Evolutionary conservation across 2,113 vertebrate species (phyloP), one percentile per base, ranked within the genome.

Genomic region (Leucosticte australis): DNA sequence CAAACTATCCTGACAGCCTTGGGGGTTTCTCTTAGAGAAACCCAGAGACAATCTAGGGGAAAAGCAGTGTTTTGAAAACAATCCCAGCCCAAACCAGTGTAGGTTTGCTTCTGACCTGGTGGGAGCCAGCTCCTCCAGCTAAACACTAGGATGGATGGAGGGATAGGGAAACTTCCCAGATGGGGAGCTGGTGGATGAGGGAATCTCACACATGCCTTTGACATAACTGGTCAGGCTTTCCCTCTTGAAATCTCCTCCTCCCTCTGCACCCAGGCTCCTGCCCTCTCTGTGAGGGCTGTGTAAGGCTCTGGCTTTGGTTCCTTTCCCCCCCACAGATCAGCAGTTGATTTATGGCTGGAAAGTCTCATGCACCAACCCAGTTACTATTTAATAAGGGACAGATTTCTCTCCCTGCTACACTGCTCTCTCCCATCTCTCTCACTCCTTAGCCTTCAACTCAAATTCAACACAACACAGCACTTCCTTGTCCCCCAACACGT

Each of bases 301-400:
- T 2, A 81, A 81, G 52, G 46, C 49, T 83, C 79, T 83, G 77
- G 12, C 23, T 94, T 75, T n/a, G 41, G 60, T 69, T 91, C 70
- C 37, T 39, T 59, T 64, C 41, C 41, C 92, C 37, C n/a, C 6
- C 37, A 41, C 7, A 37, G 63, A 82, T 80, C 80, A 81, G 83
- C 63, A 92, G 63, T 44, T 92, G 35, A 92, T 94, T 94, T 86
- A 88, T 0, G 1, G 41, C 88, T 93, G 83, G 75, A 92, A 71
- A 93, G 88, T 67, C 64, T 89, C 73, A 83, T 65, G 86, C 60
- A 80, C 42, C 81, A 94, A 63, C 27, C 81, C 60, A 59, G 83
- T 88, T 89, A 92, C 86, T 77, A 80, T 62, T 94, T 90, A 93
- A 94, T 90, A 83, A 90, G 60, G 71, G 94, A 83, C 92, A 95